A percentile compares a stretch with the other conserved stretches of the same genome.
Conservation (phyloP, 2,113 vertebrate species). For the Tonatia bakeri region DNA sequence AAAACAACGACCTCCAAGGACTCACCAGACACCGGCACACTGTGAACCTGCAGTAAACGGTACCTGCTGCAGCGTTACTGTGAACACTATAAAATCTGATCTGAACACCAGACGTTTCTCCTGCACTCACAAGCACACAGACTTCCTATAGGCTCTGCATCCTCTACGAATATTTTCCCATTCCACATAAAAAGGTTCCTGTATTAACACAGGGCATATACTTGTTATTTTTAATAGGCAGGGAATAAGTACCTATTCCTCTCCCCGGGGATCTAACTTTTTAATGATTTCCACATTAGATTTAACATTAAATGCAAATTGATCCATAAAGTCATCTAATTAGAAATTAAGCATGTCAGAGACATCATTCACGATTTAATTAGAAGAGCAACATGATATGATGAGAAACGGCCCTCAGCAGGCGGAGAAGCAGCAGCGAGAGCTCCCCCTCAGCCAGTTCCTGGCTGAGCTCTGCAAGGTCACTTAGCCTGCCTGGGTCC, state of each 20-base stretch:
- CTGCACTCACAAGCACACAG: background rate
- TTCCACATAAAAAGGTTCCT: background rate
- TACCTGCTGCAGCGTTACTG: background rate
- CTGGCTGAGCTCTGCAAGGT: background rate
- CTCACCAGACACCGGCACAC: background rate
- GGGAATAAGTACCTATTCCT: slow-evolving; percentile 45
- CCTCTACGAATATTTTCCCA: background rate
- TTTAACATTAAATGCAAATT: slow-evolving; percentile 66
- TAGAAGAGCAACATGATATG: slow-evolving; percentile 8
- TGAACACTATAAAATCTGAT: background rate
- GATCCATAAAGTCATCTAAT: slow-evolving; percentile 54
- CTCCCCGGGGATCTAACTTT: slow-evolving; percentile 37
- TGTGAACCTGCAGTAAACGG: background rate
- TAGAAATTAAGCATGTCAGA: slow-evolving; percentile 52
- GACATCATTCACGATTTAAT: slow-evolving; percentile 38
- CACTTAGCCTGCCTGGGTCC: background rate
- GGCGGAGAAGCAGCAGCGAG: background rate
- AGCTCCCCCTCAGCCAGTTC: background rate
- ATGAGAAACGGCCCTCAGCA: background rate
- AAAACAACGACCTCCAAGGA: background rate
- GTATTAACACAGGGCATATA: background rate
- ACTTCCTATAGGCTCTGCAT: background rate
- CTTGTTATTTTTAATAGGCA: slow-evolving; percentile 57
- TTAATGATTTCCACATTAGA: slow-evolving; percentile 62
- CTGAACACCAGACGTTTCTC: background rate